These are phyloP conservation scores for Eolophus roseicapilla DNA, from an alignment of 2,113 vertebrate genomes.

Conservation along the genomic window DNA sequence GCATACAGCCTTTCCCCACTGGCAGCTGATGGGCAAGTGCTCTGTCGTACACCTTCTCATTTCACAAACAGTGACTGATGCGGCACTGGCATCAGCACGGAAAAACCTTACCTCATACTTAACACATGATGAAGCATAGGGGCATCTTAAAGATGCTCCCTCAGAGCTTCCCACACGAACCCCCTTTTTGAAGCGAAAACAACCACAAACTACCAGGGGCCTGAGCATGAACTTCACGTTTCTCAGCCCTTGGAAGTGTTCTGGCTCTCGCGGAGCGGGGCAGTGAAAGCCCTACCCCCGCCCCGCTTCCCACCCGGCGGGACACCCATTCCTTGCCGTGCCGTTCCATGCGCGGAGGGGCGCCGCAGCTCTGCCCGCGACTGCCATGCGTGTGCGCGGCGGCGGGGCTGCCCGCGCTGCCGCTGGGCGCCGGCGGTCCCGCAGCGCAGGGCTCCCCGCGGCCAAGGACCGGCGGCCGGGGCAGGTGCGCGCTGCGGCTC, in stretches of 20 bases:
- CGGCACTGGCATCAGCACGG: not conserved
- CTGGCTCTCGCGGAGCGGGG: not conserved
- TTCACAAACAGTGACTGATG: not conserved
- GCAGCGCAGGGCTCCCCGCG: not conserved
- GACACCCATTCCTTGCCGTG: not conserved
- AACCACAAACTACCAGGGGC: not conserved
- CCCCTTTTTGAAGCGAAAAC: not conserved
- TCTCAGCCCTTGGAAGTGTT: not conserved
- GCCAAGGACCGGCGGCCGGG: not conserved
- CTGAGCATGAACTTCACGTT: not conserved
- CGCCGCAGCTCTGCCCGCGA: not conserved
- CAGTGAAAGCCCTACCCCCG: not conserved
- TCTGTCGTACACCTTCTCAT: not conserved
- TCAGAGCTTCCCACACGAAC: not conserved
- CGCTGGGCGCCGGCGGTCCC: not conserved
- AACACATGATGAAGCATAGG: not conserved
- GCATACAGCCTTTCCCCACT: not conserved
- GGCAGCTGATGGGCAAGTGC: rapidly evolving
- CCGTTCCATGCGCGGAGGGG: not conserved
- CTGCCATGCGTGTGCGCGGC: not conserved
- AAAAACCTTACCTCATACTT: rapidly evolving
- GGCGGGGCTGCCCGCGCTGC: not conserved
- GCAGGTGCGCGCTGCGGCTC: not conserved
- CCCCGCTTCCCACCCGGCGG: not conserved
- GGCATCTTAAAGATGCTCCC: not conserved